Conservation (phyloP, 2,797 vertebrate genomes). For the Trachurus trachurus region DNA sequence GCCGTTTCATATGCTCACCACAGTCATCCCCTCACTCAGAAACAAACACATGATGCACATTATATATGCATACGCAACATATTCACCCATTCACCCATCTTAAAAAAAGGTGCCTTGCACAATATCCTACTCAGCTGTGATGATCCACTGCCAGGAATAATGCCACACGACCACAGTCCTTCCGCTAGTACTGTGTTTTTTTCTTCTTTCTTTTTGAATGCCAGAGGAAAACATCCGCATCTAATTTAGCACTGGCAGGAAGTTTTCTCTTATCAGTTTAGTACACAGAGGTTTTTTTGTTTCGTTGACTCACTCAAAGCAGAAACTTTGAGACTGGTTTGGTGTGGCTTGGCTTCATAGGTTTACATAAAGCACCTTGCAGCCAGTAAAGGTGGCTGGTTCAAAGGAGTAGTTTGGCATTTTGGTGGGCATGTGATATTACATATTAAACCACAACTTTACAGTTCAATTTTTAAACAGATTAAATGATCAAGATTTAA, state of each 20-base stretch:
- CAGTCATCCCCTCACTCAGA: slow-evolving; percentile 67
- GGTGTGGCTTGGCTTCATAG: slow-evolving; percentile 4
- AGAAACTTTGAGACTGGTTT: slow-evolving; percentile 19
- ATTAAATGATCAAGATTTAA: slow-evolving; percentile 1
- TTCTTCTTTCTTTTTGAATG: slow-evolving; percentile 11
- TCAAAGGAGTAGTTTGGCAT: slow-evolving; percentile 10
- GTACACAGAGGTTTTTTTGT: slow-evolving; percentile 80
- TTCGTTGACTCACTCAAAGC: slow-evolving; percentile 53
- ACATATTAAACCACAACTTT: neutral
- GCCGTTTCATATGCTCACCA: slow-evolving; percentile 68
- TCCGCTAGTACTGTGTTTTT: slow-evolving; percentile 30
- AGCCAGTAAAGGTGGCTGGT: neutral
- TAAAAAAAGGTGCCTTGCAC: slow-evolving; percentile 49
- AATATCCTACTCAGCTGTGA: slow-evolving; percentile 72
- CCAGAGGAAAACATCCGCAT: slow-evolving; percentile 69
- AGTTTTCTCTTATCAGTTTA: slow-evolving; percentile 82
- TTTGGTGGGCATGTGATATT: neutral
- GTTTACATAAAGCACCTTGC: slow-evolving; percentile 3
- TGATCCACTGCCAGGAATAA: slow-evolving; percentile 70
- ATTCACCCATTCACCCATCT: slow-evolving; percentile 57
- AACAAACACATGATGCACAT: slow-evolving; percentile 38
- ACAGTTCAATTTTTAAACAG: neutral
- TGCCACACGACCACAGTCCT: slow-evolving; percentile 59
- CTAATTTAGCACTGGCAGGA: slow-evolving; percentile 75
- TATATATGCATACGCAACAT: slow-evolving; percentile 49